Percentiles rank a stretch among this genome's conserved stretches.
Evolutionary conservation across 2,888 invertebrate species (phyloP).

Genomic region (Dendrolimus pini): DNA sequence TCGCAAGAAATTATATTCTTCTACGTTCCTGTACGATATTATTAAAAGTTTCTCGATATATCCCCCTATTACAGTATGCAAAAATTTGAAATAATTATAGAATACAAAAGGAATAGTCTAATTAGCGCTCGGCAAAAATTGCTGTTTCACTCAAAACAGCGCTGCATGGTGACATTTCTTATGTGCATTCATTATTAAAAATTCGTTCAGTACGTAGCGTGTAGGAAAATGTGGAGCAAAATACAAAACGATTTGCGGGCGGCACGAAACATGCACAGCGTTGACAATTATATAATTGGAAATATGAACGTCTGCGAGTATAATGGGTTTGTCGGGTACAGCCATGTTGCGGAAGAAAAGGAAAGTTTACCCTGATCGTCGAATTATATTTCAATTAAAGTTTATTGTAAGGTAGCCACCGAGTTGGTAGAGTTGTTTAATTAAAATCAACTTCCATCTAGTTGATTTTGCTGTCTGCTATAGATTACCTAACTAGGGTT

Average conservation of each 20-base stretch:
- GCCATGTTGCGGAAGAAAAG: constrained; percentile 9
- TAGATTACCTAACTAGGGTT: constrained; percentile 15
- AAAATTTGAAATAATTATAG: no score
- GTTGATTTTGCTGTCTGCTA: constrained; percentile 14
- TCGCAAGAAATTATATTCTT: no score
- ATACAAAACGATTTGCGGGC: constrained; percentile 7
- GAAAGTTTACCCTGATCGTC: constrained; percentile 7
- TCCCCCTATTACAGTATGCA: no score
- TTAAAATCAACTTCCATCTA: constrained; percentile 17
- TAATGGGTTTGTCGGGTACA: constrained; percentile 16
- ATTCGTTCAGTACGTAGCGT: constrained; percentile 4
- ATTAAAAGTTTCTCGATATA: no score
- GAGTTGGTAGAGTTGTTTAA: constrained; percentile 12
- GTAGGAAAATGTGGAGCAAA: constrained; percentile 3
- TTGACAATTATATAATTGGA: constrained; percentile 15
- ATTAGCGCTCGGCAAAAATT: neutral
- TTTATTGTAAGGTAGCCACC: constrained; percentile 18
- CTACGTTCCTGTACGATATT: no score
- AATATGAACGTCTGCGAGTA: constrained; percentile 14
- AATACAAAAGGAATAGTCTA: no score
- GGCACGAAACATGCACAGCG: constrained; percentile 7
- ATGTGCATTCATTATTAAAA: constrained; percentile 8
- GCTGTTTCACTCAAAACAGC: neutral
- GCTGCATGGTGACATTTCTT: neutral
- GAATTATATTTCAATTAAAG: constrained; percentile 23